Conservation (phyloP, 2,113 vertebrate species). For the Brachyhypopomus gauderio region DNA sequence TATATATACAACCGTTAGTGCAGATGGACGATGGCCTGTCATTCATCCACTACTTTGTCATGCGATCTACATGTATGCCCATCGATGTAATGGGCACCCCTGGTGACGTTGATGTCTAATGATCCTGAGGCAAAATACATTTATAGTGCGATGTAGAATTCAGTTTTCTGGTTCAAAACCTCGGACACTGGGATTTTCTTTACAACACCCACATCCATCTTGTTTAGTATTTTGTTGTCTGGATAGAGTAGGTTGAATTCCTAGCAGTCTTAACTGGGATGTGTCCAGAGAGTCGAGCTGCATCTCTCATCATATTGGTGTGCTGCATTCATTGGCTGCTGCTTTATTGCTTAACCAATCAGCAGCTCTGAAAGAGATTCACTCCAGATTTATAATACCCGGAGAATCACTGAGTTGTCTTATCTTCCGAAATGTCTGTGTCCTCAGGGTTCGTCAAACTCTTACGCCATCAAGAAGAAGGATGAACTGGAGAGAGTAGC, state of each 20-base stretch:
- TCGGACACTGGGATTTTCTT: no score
- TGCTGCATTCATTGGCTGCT: conserved; percentile 82
- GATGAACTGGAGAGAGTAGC: conserved; percentile 95
- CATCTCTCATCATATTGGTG: conserved; percentile 68
- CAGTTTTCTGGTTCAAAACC: no score
- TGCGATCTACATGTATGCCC: no score
- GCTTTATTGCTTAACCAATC: conserved; percentile 71
- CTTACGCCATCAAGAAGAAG: conserved; percentile 97
- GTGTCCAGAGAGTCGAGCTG: conserved; percentile 85
- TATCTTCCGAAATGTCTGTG: neutral
- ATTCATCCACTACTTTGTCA: no score
- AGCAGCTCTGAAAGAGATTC: conserved; percentile 73
- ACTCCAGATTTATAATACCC: neutral
- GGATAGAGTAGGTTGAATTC: neutral
- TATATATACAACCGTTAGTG: no score
- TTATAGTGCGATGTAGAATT: no score
- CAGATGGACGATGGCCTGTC: no score
- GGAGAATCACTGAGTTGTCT: neutral
- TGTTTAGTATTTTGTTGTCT: no score
- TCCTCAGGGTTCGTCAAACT: conserved; percentile 90
- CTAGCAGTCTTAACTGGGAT: neutral
- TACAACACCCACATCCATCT: no score
- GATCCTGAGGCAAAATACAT: no score
- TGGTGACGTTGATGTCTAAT: no score
- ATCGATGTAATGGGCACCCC: no score